Conservation (phyloP, 2,113 vertebrate genomes). For the Petrocephalus microphthalmus region DNA sequence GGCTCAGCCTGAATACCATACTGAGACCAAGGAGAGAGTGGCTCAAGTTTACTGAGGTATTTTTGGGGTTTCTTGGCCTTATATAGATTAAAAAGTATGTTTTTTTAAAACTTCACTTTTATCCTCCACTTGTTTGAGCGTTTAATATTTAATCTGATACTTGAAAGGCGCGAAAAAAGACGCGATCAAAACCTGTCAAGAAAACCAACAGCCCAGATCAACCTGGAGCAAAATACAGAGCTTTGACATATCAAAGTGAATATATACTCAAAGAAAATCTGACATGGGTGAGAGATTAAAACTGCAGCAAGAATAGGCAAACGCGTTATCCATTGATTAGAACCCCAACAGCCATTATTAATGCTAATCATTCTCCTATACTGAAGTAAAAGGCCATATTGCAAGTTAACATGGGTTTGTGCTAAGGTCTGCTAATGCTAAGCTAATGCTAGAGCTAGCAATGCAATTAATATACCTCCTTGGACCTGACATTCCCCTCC, state of each 20-base stretch:
- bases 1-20: neutral
- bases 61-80: neutral
- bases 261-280: neutral
- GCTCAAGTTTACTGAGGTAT: neutral
- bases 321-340: neutral
- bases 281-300: neutral
- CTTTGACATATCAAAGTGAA: conserved; percentile 9
- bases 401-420: neutral
- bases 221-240: neutral
- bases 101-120: neutral
- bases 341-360: neutral
- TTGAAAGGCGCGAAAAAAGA: neutral
- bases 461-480: neutral
- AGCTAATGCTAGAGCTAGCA: neutral
- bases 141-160: neutral
- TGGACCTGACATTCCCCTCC: neutral
- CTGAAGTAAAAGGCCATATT: neutral
- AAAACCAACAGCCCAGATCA: neutral
- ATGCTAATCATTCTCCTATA: neutral
- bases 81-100: neutral
- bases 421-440: neutral
- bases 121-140: neutral
- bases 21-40: neutral
- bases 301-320: neutral
- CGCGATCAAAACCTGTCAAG: neutral